Evolutionary conservation across 2,888 invertebrate species (phyloP).

Genomic region (Eupithecia subfuscata): DNA sequence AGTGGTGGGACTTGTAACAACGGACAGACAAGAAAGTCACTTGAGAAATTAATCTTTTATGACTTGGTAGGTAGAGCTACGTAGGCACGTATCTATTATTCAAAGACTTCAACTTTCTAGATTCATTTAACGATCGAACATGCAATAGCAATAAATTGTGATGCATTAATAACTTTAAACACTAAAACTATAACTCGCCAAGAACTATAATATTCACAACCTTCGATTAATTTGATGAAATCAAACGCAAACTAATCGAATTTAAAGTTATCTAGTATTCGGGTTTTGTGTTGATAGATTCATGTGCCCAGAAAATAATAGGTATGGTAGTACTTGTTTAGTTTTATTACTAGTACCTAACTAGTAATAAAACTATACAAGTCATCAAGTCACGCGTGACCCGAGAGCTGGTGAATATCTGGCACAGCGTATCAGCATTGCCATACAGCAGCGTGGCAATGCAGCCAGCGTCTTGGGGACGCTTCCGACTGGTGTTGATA

Average conservation of each 20-base stretch:
- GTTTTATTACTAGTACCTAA: too few relatives aligned
- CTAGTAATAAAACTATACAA: too few relatives aligned
- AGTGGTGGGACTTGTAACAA: background rate
- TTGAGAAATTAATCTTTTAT: background rate
- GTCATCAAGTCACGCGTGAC: too few relatives aligned
- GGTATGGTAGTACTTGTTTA: too few relatives aligned
- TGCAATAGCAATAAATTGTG: conserved; percentile 19
- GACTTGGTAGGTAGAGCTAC: background rate
- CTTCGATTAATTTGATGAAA: conserved; percentile 31
- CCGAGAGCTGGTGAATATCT: too few relatives aligned
- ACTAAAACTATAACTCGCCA: conserved; percentile 26
- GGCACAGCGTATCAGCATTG: too few relatives aligned
- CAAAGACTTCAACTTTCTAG: background rate
- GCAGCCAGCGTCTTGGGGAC: too few relatives aligned
- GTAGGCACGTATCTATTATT: background rate
- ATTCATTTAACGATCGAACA: background rate
- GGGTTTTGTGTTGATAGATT: background rate
- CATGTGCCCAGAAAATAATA: background rate
- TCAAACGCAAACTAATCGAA: conserved; percentile 18
- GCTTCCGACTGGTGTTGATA: too few relatives aligned
- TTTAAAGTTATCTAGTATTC: background rate
- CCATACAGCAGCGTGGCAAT: too few relatives aligned
- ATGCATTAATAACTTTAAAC: conserved; percentile 30
- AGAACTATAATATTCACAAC: conserved; percentile 31
- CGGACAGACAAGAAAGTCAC: background rate